Base-by-base conservation (phyloP, 2,113 vertebrate species). In the Camelus dromedarius region DNA sequence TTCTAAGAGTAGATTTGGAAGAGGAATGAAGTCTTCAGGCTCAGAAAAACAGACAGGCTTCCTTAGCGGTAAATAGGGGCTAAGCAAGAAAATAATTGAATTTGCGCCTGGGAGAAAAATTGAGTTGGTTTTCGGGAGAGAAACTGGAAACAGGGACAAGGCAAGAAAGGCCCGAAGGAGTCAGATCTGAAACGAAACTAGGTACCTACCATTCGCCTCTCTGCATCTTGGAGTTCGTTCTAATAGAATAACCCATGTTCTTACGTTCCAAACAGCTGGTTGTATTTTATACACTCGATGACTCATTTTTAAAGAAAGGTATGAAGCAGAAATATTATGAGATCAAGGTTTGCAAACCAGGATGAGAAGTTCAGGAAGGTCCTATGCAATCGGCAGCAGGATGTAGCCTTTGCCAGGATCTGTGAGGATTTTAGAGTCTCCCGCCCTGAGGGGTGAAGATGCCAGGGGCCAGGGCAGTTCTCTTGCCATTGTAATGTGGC, bases 251-350 rank as follows among this genome's bases (percentile, higher is more conserved):
- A 85, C 2, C 35, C 26, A 60, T 84, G 48, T 88, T 54, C 54
- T 84, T 84, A 66, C 60, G 80, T 64, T 93, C 54, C 35, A 84
- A 89, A 56, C 42, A 96, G 62, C 67, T 95, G 89, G 52, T 93
- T 93, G 82, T 66, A 77, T 85, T 94, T 97, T 94, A 89, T 75
- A n/a, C 26, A 80, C 50, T 86, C 48, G 26, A 77, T 93, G 70
- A 90, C 60, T 97, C 81, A 66, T 76, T 90, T 75, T 66, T 60
- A 58, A 89, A 60, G 22, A n/a, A 19, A 50, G 13, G 9, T 15
- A 60, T 19, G 9, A 83, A 77, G 28, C 12, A 91, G 70, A 94
- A 60, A 72, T 88, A 91, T 73, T 96, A 84, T 9, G 26, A 93
- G 58, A 95, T 38, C 24, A 66, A 95, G 19, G 22, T 70, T 92